These are phyloP conservation scores for Calliscelio sp. DNA, from an alignment of 2,888 invertebrate genomes.

Conservation along the genomic window DNA sequence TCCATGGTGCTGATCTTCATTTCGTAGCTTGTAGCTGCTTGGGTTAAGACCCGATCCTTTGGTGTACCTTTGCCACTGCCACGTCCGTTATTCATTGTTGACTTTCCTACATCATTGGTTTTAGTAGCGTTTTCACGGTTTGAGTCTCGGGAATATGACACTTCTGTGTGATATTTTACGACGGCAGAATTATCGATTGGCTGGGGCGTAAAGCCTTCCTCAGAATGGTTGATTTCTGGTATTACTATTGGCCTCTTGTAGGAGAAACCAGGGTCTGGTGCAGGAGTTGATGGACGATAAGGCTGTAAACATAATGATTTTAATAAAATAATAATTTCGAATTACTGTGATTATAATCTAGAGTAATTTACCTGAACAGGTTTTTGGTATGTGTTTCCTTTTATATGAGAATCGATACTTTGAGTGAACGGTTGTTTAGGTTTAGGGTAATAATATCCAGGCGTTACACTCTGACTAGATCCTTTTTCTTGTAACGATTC, in stretches of 20 bases:
- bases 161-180: conserved; percentile 63
- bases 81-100: too few relatives aligned
- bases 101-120: conserved; percentile 40
- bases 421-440: conserved; percentile 48
- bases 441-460: conserved; percentile 74
- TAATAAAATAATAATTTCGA: background rate
- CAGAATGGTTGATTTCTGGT: conserved; percentile 68
- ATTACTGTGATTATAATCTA: too few relatives aligned
- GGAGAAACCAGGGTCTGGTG: conserved; percentile 76
- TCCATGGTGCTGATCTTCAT: too few relatives aligned
- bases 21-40: too few relatives aligned
- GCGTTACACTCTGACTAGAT: conserved; percentile 62
- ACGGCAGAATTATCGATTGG: conserved; percentile 69
- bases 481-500: conserved; percentile 35
- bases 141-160: conserved; percentile 66
- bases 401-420: background rate
- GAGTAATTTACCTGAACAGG: conserved; percentile 37
- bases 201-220: conserved; percentile 55
- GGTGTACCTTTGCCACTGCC: too few relatives aligned
- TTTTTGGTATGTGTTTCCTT: conserved; percentile 31
- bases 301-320: conserved; percentile 57
- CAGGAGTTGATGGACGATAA: conserved; percentile 74
- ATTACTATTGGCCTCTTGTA: conserved; percentile 77
- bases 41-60: too few relatives aligned
- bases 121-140: conserved; percentile 53